phyloP scores from a whole-genome alignment of 2,888 invertebrate species.

The Pemphredon lugubris region DNA sequence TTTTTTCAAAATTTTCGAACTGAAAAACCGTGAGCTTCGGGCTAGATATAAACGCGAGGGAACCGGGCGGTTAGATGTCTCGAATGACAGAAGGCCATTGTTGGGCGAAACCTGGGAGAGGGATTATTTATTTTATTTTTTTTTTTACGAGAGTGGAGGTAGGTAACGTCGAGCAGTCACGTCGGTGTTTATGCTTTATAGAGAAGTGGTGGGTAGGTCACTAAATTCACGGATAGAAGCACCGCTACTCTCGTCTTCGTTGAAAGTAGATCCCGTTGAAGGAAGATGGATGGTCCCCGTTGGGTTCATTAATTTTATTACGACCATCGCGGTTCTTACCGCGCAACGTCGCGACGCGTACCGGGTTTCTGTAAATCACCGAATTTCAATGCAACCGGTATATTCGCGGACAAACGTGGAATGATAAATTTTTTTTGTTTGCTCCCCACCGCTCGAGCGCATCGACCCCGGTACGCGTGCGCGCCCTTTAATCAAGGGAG shows the following conservation, averaged over 20 bases:
- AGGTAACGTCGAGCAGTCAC: constrained; percentile 32
- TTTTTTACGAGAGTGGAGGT: constrained; percentile 32
- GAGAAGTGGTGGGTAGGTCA: background rate
- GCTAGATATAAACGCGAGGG: constrained; percentile 25
- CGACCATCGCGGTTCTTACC: background rate
- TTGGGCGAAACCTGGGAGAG: constrained; percentile 32
- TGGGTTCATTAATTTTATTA: constrained; percentile 15
- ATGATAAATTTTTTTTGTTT: constrained; percentile 14
- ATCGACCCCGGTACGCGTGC: constrained; percentile 10
- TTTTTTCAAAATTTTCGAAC: background rate
- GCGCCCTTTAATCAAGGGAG: constrained; percentile 2
- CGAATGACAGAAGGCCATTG: constrained; percentile 29
- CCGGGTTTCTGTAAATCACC: background rate
- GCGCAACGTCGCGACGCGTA: background rate
- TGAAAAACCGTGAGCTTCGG: background rate
- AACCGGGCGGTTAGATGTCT: background rate
- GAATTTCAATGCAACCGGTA: constrained; percentile 14
- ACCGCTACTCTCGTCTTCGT: background rate
- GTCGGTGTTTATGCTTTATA: constrained; percentile 8
- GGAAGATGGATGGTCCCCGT: background rate
- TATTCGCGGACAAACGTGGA: background rate
- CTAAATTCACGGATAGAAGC: constrained; percentile 30
- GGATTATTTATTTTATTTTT: background rate
- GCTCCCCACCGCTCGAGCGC: constrained; percentile 7
- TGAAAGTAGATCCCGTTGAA: background rate